A percentile compares a stretch with the other conserved stretches of the same genome.
These are phyloP conservation scores for Sardina pilchardus DNA, from an alignment of 2,113 vertebrate genomes.

Conservation along the genomic window DNA sequence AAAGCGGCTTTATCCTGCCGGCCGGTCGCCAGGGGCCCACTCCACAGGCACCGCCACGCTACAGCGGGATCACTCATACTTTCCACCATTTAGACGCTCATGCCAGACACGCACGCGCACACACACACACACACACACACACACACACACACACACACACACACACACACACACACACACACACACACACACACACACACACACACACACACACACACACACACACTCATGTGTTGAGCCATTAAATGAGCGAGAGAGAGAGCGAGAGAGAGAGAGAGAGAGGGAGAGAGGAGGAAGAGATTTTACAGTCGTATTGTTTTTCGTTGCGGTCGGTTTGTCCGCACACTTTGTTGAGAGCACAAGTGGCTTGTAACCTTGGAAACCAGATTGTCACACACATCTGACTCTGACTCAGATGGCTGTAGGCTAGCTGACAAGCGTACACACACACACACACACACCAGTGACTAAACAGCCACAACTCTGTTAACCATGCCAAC, in stretches of 20 bases:
- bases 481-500: too few species aligned
- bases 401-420: not conserved
- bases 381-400: not conserved
- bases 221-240: not conserved
- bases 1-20: slow-evolving; percentile 36
- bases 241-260: not conserved
- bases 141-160: not conserved
- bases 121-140: not conserved
- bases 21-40: not conserved
- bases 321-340: not conserved
- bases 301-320: not conserved
- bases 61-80: slow-evolving; percentile 32
- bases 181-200: not conserved
- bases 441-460: slow-evolving; percentile 27
- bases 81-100: slow-evolving; percentile 42
- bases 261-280: not conserved
- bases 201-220: not conserved
- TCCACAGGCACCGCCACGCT: not conserved
- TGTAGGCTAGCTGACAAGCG: not conserved
- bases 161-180: not conserved
- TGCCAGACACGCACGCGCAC: slow-evolving; percentile 20
- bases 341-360: not conserved
- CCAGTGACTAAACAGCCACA: not conserved
- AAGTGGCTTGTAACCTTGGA: not conserved
- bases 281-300: slow-evolving; percentile 12